Conservation (phyloP, 2,888 invertebrate genomes). For the Morpho achilles region DNA sequence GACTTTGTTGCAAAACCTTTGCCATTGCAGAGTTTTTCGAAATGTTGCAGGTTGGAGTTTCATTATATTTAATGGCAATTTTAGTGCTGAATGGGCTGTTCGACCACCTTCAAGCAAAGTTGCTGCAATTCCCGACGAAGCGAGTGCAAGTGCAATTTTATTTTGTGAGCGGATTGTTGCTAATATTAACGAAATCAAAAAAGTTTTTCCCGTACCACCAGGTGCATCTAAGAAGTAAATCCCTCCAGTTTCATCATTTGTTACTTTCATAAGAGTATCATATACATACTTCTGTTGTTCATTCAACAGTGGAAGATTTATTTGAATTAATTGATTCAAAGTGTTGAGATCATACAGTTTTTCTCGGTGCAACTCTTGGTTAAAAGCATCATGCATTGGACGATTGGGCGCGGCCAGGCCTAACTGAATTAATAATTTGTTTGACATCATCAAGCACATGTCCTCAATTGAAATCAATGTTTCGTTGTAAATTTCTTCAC, state of each 20-base stretch:
- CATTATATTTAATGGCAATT: constrained; percentile 30
- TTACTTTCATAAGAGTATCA: constrained; percentile 29
- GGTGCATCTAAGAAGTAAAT: constrained; percentile 26
- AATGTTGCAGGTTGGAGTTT: constrained; percentile 23
- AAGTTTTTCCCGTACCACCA: constrained; percentile 28
- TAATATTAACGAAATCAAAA: constrained; percentile 25
- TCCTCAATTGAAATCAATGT: constrained; percentile 25
- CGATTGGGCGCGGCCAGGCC: constrained; percentile 38
- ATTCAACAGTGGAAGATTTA: constrained; percentile 32
- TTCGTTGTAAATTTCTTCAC: constrained; percentile 27
- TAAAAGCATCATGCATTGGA: constrained; percentile 31
- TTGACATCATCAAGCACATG: constrained; percentile 27
- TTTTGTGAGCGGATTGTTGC: constrained; percentile 25
- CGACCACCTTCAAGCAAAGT: constrained; percentile 28
- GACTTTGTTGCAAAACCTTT: constrained; percentile 21
- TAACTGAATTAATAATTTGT: constrained; percentile 32
- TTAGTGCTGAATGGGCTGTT: constrained; percentile 28
- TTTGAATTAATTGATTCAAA: constrained; percentile 33
- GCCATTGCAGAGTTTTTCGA: constrained; percentile 23
- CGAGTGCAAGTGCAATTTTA: constrained; percentile 23
- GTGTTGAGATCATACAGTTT: constrained; percentile 27
- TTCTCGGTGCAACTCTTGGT: constrained; percentile 30
- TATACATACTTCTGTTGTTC: constrained; percentile 30
- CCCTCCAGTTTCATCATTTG: constrained; percentile 29
- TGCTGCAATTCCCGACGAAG: constrained; percentile 28